A percentile compares a stretch with the other conserved stretches of the same genome.
These are phyloP conservation scores for Anguilla rostrata DNA, from an alignment of 2,113 vertebrate genomes.

Conservation along the genomic window DNA sequence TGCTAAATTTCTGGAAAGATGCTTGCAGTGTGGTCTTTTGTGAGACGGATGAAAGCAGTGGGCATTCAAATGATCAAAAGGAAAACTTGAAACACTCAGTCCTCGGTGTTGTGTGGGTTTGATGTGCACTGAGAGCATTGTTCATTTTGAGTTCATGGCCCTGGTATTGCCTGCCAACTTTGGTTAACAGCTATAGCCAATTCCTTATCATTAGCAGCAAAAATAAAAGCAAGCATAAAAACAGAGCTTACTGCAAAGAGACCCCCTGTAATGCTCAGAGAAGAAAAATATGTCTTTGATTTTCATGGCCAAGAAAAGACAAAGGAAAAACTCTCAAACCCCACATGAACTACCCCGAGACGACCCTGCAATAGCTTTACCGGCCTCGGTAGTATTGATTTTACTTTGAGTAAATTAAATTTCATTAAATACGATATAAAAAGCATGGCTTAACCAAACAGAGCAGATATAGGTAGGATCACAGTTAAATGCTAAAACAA, in stretches of 20 bases:
- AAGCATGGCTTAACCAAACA: no score
- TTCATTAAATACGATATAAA: no score
- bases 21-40: not conserved
- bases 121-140: not conserved
- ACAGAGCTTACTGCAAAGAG: not conserved
- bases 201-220: not conserved
- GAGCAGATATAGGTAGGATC: no score
- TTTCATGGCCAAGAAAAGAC: not conserved
- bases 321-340: not conserved
- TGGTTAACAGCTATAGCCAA: not conserved
- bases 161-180: not conserved
- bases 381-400: not conserved
- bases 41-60: not conserved
- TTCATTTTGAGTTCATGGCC: not conserved
- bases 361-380: not conserved
- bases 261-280: not conserved
- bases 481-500: no score
- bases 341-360: not conserved
- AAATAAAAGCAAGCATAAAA: not conserved
- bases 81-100: not conserved
- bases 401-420: no score
- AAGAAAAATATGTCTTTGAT: not conserved
- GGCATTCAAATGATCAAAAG: not conserved
- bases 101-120: not conserved
- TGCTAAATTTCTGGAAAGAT: not conserved